phyloP scores from a whole-genome alignment of 2,888 invertebrate genomes.

The Ennomos erosarius region DNA sequence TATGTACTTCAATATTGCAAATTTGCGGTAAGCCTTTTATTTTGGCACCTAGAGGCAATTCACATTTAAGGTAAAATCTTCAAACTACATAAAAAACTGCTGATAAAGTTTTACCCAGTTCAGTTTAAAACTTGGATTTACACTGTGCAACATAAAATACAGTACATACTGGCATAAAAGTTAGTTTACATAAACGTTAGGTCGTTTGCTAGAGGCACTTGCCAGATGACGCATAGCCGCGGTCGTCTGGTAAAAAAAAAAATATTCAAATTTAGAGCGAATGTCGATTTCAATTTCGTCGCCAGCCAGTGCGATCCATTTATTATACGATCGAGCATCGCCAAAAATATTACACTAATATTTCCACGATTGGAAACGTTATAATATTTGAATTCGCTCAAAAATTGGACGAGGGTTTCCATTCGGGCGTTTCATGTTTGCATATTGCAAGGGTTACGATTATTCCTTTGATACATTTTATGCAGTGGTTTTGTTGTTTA shows the following conservation, averaged over 20 bases:
- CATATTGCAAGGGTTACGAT: conserved; percentile 1
- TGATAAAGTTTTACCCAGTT: background rate
- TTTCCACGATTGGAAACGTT: conserved; percentile 31
- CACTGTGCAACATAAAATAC: conserved; percentile 6
- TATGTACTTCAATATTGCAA: no score
- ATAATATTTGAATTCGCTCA: conserved; percentile 24
- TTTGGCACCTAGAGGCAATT: background rate
- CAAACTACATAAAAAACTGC: conserved; percentile 7
- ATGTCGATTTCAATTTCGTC: conserved; percentile 49
- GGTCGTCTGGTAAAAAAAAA: no score
- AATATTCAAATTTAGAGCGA: conserved; percentile 63
- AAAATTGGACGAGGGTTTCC: conserved; percentile 14
- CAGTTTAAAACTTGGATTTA: conserved; percentile 9
- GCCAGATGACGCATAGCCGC: conserved; percentile 40
- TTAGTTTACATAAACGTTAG: conserved; percentile 37
- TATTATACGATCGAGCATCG: conserved; percentile 20
- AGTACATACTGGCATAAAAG: conserved; percentile 15
- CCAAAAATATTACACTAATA: conserved; percentile 34
- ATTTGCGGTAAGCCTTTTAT: no score
- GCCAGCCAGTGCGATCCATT: conserved; percentile 22
- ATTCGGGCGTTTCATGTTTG: conserved; percentile 4
- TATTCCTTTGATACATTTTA: background rate
- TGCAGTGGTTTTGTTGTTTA: background rate
- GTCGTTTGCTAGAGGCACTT: conserved; percentile 30
- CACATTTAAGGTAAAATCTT: background rate